Evolutionary conservation across 2,113 vertebrate genomes (phyloP), one percentile per base, ranked within the genome.

Genomic region (Colossoma macropomum): DNA sequence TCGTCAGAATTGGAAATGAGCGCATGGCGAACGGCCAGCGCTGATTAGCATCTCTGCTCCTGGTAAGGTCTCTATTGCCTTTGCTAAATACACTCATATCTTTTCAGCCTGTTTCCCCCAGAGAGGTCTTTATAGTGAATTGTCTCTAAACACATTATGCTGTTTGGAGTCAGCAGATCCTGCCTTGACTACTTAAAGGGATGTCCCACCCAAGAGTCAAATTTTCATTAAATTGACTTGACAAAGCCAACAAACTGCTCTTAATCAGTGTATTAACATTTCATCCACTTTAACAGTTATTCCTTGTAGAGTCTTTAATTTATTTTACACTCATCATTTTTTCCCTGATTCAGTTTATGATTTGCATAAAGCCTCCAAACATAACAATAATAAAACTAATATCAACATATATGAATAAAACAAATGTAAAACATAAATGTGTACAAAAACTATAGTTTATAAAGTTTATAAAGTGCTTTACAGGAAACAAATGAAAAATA

Each of bases 111-210:
- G 56, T 23, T 54, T 76, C n/a, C n/a, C 27, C 66, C 0, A 19
- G 63, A 63, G 76, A 76, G 65, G 59, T 70, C 59, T 80, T 74
- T 41, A 75, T 54, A 60, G 62, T 75, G 77, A 75, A 75, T 80
- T 77, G 28, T 65, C 65, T 80, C 77, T 59, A 80, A 86, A 80
- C 81, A 83, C 45, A 65, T 83, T 38, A 80, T 59, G 77, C 72
- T 69, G 62, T 80, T 74, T 80, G 59, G 66, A 63, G 83, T 75
- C 83, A 52, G 72, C 60, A 77, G 50, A 63, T 80, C 73, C 32
- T 9, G 48, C 65, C 17, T 82, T 82, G 69, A 72, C 21, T 80
- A 60, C 60, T 77, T 72, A 59, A 8, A 41, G 45, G 38, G 65
- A 80, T 52, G 28, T 70, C 16, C 3, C 19, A 45, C 63, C 63